Conservation (phyloP, 2,797 vertebrate species). For the Euphonia xanthogaster region DNA sequence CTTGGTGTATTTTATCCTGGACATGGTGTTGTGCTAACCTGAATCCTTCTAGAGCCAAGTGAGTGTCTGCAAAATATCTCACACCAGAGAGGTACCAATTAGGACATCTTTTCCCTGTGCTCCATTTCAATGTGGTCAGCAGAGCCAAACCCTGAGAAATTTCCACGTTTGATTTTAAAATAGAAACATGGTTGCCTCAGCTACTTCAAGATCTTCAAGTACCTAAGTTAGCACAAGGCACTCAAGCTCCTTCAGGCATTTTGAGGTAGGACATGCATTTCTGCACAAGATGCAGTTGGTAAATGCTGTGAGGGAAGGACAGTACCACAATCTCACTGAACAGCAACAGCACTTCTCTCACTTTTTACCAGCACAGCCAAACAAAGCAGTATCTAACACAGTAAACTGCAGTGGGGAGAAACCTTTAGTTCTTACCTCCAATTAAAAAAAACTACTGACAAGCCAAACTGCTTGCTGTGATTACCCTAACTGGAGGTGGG, state of each 20-base stretch:
- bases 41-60: not conserved
- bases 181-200: not conserved
- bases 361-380: not conserved
- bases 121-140: not conserved
- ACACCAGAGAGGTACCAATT: not conserved
- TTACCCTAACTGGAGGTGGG: not conserved
- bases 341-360: not conserved
- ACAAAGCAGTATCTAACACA: not conserved
- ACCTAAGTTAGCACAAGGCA: not conserved
- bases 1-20: not conserved
- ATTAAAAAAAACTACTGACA: not conserved
- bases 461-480: not conserved
- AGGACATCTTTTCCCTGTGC: not conserved
- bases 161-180: not conserved
- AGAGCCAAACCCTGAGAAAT: not conserved
- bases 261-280: not conserved
- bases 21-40: not conserved
- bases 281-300: not conserved
- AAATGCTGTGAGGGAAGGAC: not conserved
- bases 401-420: not conserved
- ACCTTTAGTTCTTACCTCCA: not conserved
- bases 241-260: not conserved
- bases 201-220: not conserved
- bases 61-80: not conserved
- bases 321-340: not conserved